A percentile compares a stretch with the other conserved stretches of the same genome.
phyloP scores from a whole-genome alignment of 2,797 vertebrate genomes.

The Lindbergichthys nudifrons region DNA sequence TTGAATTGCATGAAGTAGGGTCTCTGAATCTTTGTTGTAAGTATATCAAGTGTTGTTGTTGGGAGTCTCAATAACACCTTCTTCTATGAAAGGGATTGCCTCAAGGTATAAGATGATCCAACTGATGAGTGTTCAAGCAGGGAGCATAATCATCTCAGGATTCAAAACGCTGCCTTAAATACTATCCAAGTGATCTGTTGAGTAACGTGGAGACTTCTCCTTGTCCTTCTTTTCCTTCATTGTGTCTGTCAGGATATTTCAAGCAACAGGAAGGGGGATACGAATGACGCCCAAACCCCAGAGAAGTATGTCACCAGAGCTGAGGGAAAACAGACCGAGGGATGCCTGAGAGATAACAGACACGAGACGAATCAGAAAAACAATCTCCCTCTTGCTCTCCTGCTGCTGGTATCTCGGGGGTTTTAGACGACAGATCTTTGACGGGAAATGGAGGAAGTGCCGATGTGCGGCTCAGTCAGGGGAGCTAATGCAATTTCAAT shows the following conservation, averaged over 20 bases:
- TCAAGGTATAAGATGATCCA: background rate
- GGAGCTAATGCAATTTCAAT: constrained; percentile 64
- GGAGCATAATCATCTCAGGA: constrained; percentile 12
- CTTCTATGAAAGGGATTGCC: background rate
- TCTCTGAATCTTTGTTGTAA: background rate
- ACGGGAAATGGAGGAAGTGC: constrained; percentile 52
- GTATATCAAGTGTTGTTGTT: background rate
- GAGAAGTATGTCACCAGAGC: constrained; percentile 61
- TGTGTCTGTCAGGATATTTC: constrained; percentile 39
- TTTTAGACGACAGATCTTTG: constrained; percentile 56
- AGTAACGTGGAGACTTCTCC: constrained; percentile 30
- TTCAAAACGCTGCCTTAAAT: constrained; percentile 15
- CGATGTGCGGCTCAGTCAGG: constrained; percentile 35
- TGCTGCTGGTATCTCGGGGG: constrained; percentile 43
- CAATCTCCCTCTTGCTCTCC: constrained; percentile 51
- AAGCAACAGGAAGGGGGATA: constrained; percentile 33
- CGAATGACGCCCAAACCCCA: constrained; percentile 47
- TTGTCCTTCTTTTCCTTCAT: constrained; percentile 10
- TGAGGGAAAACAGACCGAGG: constrained; percentile 22
- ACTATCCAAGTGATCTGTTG: constrained; percentile 16
- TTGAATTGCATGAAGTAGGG: background rate
- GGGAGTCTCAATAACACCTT: background rate
- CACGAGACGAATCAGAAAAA: constrained; percentile 50
- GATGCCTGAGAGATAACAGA: constrained; percentile 57
- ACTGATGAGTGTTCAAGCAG: constrained; percentile 15